These are phyloP conservation scores for Diacarnus erythraeanus DNA, from an alignment of 37 sponge, comb jelly and placozoan species.

Conservation along the genomic window DNA sequence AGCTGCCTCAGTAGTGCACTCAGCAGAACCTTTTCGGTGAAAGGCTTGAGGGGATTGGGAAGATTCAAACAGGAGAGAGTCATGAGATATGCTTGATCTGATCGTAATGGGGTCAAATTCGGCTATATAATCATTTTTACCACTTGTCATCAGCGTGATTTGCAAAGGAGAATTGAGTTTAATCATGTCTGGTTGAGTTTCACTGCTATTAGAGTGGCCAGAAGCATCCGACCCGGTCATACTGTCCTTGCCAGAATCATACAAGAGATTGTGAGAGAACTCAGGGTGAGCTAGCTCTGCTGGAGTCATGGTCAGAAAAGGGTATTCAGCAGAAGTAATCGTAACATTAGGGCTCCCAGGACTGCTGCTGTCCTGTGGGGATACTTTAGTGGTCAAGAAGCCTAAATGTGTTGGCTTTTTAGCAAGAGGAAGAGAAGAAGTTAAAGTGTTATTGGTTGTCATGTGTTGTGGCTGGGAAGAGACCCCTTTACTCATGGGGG, in stretches of 20 bases:
- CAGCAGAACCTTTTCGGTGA: neutral
- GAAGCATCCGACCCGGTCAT: constrained; percentile 43
- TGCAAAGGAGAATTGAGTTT: constrained; percentile 12
- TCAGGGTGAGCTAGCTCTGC: neutral
- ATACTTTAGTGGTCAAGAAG: neutral
- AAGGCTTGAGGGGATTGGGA: neutral
- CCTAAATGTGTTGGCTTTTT: neutral
- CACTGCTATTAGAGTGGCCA: constrained; percentile 19
- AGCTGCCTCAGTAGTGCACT: neutral
- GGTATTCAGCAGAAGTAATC: constrained; percentile 14
- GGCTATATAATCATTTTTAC: neutral
- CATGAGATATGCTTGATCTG: constrained; percentile 1
- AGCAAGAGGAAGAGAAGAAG: constrained; percentile 1
- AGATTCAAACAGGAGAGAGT: constrained; percentile 19
- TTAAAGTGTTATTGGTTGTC: no score
- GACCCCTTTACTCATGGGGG: neutral
- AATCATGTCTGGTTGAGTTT: constrained; percentile 17
- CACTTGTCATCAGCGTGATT: neutral
- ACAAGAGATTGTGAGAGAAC: neutral
- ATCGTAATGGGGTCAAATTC: constrained; percentile 40
- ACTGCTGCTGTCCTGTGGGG: constrained; percentile 22
- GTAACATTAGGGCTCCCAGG: constrained; percentile 38
- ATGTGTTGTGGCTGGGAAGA: no score
- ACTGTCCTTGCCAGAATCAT: constrained; percentile 55
- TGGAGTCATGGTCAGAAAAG: no score